phyloP scores from a whole-genome alignment of 2,888 invertebrate genomes.

The Eupithecia centaureata region DNA sequence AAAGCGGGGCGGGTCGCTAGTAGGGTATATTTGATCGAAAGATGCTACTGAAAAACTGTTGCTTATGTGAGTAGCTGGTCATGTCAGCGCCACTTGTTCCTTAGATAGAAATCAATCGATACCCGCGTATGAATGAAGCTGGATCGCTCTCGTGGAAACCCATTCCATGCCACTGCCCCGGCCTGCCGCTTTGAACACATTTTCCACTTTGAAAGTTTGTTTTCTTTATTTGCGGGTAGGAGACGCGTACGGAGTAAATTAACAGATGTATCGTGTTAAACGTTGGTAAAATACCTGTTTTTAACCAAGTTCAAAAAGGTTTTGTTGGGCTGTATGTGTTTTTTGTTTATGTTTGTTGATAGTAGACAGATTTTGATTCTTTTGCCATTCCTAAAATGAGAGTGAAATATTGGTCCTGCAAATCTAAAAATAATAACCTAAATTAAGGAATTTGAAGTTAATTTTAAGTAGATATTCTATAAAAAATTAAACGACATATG shows the following conservation, averaged over 20 bases:
- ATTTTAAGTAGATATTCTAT: too few species aligned
- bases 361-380: too few species aligned
- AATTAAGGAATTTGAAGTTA: too few species aligned
- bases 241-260: conserved; percentile 27
- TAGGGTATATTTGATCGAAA: too few species aligned
- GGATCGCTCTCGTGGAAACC: conserved; percentile 61
- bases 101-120: conserved; percentile 36
- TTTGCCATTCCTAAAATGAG: too few species aligned
- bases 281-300: neutral
- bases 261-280: neutral
- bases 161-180: conserved; percentile 63
- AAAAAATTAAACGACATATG: too few species aligned
- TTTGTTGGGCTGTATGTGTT: neutral
- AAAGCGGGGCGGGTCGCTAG: too few species aligned
- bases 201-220: conserved; percentile 67
- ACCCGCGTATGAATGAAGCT: conserved; percentile 34
- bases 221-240: conserved; percentile 60
- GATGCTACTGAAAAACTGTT: neutral
- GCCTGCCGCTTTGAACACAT: conserved; percentile 69
- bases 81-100: neutral
- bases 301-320: neutral
- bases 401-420: too few species aligned
- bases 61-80: neutral
- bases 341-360: too few species aligned
- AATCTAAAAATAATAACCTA: too few species aligned